phyloP scores from a whole-genome alignment of 2,888 invertebrate species.

The Fragum whitleyi region DNA sequence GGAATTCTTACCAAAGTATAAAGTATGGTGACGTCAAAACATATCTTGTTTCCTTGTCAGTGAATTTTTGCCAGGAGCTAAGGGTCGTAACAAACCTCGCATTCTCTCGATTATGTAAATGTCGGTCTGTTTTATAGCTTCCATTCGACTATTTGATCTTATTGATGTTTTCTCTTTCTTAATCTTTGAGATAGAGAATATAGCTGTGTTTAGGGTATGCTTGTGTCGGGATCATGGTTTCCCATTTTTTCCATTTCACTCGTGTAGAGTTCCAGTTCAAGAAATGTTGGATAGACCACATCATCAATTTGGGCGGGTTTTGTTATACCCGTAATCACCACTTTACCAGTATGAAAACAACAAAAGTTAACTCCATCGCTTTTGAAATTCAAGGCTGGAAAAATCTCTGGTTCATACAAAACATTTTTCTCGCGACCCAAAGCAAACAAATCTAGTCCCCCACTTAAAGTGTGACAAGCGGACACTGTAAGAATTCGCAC shows the following conservation, averaged over 20 bases:
- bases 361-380: constrained; percentile 14
- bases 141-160: too few relatives aligned
- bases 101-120: constrained; percentile 11
- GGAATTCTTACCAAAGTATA: constrained; percentile 21
- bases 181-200: too few relatives aligned
- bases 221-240: too few relatives aligned
- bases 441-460: constrained; percentile 2
- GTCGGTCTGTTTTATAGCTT: constrained; percentile 6
- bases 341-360: constrained; percentile 42
- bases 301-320: not conserved
- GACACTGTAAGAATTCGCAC: constrained; percentile 27
- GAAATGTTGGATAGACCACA: not conserved
- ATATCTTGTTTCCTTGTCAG: too few relatives aligned
- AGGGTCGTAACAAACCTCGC: too few relatives aligned
- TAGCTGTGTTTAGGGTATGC: too few relatives aligned
- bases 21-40: not conserved
- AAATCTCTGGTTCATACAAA: constrained; percentile 34
- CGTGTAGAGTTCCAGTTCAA: constrained; percentile 19
- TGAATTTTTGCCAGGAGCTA: too few relatives aligned
- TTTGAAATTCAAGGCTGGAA: constrained; percentile 29
- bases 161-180: too few relatives aligned
- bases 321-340: constrained; percentile 44
- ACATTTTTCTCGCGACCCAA: constrained; percentile 8
- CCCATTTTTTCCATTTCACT: not conserved
- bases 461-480: constrained; percentile 20